Evolutionary conservation across 2,888 invertebrate species (phyloP).

Genomic region (Machimus atricapillus): DNA sequence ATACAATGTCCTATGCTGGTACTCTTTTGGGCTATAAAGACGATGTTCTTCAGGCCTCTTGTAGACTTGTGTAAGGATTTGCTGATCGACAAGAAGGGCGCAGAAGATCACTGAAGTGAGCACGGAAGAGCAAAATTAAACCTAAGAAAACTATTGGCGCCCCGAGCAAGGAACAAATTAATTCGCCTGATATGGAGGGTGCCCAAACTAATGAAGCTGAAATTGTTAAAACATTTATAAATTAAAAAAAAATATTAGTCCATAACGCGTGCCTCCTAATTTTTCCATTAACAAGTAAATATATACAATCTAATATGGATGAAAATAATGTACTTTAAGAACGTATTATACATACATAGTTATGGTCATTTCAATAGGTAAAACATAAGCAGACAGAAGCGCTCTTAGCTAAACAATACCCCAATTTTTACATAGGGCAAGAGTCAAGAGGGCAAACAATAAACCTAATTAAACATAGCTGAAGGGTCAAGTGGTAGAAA

Average conservation of each 20-base stretch:
- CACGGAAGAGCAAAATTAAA: slow-evolving; percentile 64
- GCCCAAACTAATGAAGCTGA: slow-evolving; percentile 65
- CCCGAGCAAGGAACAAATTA: slow-evolving; percentile 68
- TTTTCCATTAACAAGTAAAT: too few species aligned
- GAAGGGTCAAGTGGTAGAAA: background rate
- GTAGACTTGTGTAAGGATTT: slow-evolving; percentile 44
- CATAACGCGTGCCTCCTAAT: too few species aligned
- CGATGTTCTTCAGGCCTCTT: slow-evolving; percentile 44
- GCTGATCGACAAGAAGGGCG: slow-evolving; percentile 14
- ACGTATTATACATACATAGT: too few species aligned
- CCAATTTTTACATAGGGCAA: background rate
- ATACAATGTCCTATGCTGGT: background rate
- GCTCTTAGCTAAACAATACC: background rate
- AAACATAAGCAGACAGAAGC: background rate
- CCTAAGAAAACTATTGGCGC: slow-evolving; percentile 67
- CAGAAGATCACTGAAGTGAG: slow-evolving; percentile 64
- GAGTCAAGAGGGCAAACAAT: background rate
- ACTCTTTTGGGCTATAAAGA: background rate
- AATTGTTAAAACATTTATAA: slow-evolving; percentile 43
- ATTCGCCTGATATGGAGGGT: slow-evolving; percentile 68
- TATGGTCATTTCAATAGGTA: background rate
- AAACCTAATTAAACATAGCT: background rate
- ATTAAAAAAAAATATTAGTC: background rate
- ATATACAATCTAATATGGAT: background rate
- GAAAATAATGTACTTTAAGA: background rate